Evolutionary conservation across 2,113 vertebrate species (phyloP).

Genomic region (Azemiops feae): DNA sequence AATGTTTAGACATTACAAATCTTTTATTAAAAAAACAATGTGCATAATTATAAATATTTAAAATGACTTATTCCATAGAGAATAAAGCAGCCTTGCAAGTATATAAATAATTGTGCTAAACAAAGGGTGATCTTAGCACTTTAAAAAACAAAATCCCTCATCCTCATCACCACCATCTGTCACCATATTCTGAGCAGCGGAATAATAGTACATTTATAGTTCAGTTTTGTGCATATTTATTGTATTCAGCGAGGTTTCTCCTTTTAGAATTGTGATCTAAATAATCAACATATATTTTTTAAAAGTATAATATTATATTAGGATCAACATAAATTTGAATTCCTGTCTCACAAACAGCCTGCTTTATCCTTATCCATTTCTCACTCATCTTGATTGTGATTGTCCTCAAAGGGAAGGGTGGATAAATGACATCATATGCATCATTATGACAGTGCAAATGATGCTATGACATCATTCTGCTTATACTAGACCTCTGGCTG

Average conservation of each 20-base stretch:
- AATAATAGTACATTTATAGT: background rate
- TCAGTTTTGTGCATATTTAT: background rate
- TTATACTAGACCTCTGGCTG: background rate
- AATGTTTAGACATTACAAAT: background rate
- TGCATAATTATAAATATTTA: background rate
- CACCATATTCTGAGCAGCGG: background rate
- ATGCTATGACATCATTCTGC: background rate
- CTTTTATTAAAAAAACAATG: background rate
- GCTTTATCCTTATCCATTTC: background rate
- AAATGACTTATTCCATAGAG: background rate
- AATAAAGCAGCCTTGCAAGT: background rate
- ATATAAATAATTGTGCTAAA: background rate
- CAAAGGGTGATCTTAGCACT: background rate
- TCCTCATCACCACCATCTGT: background rate
- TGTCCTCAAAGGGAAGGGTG: background rate
- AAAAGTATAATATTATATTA: background rate
- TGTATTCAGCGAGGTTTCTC: background rate
- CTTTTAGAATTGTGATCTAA: background rate
- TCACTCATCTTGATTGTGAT: background rate
- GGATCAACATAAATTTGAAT: background rate
- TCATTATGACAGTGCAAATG: background rate
- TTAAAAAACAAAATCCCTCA: background rate
- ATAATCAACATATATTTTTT: background rate
- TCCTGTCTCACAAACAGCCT: background rate
- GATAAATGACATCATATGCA: background rate